Evolutionary conservation across 2,113 vertebrate genomes (phyloP).

Genomic region (Rissa tridactyla): DNA sequence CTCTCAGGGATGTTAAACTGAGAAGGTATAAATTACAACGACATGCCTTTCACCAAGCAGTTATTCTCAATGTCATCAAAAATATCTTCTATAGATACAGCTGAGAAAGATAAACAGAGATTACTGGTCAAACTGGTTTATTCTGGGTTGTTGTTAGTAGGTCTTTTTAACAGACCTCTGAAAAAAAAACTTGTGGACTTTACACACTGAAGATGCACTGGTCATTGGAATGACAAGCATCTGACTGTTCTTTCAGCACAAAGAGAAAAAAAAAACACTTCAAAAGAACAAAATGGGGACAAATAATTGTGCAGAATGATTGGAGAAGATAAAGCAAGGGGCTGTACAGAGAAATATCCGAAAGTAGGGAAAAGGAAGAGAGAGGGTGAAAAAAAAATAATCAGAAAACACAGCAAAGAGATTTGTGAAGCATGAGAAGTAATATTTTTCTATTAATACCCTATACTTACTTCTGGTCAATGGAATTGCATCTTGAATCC

Average conservation of each 20-base stretch:
- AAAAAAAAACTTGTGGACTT: not conserved
- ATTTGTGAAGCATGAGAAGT: not conserved
- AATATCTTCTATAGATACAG: not conserved
- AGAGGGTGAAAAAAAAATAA: not conserved
- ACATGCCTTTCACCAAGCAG: not conserved
- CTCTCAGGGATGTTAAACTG: not conserved
- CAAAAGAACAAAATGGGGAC: not conserved
- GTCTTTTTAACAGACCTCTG: not conserved
- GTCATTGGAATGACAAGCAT: not conserved
- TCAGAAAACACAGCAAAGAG: not conserved
- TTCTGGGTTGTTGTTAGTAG: not conserved
- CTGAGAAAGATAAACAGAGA: not conserved
- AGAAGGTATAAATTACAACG: not conserved
- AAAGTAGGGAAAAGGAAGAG: not conserved
- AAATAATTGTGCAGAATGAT: not conserved
- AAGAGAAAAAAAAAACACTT: not conserved
- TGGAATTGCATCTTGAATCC: conserved; percentile 87
- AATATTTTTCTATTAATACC: not conserved
- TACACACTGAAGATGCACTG: not conserved
- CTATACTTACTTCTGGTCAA: conserved; percentile 89
- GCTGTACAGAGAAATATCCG: not conserved
- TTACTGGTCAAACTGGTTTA: not conserved
- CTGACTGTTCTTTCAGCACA: not conserved
- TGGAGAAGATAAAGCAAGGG: not conserved
- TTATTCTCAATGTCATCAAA: not conserved